Evolutionary conservation across 2,113 vertebrate species (phyloP), one percentile per base, ranked within the genome.

Genomic region (Eptesicus fuscus): DNA sequence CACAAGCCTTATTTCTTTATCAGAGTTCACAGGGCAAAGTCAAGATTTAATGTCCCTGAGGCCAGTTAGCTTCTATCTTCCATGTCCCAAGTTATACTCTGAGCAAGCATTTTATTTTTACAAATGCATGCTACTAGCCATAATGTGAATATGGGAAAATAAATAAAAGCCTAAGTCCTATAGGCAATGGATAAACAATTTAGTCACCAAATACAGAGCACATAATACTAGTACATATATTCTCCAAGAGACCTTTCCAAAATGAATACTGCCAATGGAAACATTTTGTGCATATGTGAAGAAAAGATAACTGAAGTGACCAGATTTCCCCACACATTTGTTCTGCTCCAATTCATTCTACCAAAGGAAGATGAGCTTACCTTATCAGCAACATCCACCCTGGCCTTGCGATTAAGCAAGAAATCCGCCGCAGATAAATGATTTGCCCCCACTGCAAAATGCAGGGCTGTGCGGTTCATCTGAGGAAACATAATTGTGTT

Each of bases 351-450:
- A 12, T 5, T 53, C 70, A 44, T 69, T 92, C 89, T 71, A 37
- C n/a, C 28, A 77, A 40, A 30, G 4, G 10, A 71, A 88, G 32
- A 56, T 12, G 61, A 83, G n/a, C 98, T 97, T 97, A 99, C 99
- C 99, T 99, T 99, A 98, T 99, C 99, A 18, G 98, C 98, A 37
- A 98, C 96, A 96, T 99, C 99, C 95, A 99, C 97, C 71, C 99
- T 98, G 88, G 99, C 99, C 98, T 99, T 99, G 89, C 99, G 98
- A 94, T 95, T 98, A 16, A 99, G 98, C 93, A 99, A 98, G 95
- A 99, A 97, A 95, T 99, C 96, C 77, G 99, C 98, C 0, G 98
- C 98, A 0, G 99, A 99, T 4, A 96, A 65, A 79, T 98, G 98
- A 94, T 97, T 98, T 90, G 98, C 98, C 0, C 98, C 99, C 28